Conservation (phyloP, 2,797 vertebrate species). For the Pangasius macronema region DNA sequence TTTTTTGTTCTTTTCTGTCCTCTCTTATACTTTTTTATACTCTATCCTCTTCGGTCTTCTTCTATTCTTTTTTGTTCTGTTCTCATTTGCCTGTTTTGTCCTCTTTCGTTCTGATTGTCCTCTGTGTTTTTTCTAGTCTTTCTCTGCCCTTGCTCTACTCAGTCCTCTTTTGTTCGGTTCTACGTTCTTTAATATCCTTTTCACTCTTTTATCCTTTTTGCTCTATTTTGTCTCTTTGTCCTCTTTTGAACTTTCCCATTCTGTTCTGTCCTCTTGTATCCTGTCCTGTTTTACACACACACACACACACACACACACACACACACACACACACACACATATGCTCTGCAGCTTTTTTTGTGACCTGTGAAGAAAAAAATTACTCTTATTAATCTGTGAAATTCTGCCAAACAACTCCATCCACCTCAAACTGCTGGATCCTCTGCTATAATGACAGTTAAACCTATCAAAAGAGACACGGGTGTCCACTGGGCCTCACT, state of each 20-base stretch:
- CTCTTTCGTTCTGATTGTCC: neutral
- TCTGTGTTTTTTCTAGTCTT: neutral
- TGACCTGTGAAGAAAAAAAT: neutral
- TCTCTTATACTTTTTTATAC: neutral
- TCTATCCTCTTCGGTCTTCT: neutral
- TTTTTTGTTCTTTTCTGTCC: neutral
- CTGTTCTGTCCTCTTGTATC: neutral
- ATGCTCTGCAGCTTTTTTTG: neutral
- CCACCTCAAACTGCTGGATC: neutral
- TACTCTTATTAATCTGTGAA: neutral
- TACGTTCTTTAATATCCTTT: constrained; percentile 44
- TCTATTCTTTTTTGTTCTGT: neutral
- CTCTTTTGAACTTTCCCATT: neutral
- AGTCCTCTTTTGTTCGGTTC: neutral
- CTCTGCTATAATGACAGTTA: constrained; percentile 57
- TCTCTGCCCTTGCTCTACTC: neutral
- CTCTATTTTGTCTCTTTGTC: neutral
- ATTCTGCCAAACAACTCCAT: neutral
- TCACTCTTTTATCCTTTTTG: no score
- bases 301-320: constrained; percentile 1
- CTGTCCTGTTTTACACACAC: neutral
- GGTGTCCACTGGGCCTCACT: constrained; percentile 52
- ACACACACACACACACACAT: constrained; percentile 11
- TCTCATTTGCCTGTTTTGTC: neutral
- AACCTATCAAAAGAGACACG: constrained; percentile 62